Evolutionary conservation across 2,888 invertebrate species (phyloP).

Genomic region (Bugulina stolonifera): DNA sequence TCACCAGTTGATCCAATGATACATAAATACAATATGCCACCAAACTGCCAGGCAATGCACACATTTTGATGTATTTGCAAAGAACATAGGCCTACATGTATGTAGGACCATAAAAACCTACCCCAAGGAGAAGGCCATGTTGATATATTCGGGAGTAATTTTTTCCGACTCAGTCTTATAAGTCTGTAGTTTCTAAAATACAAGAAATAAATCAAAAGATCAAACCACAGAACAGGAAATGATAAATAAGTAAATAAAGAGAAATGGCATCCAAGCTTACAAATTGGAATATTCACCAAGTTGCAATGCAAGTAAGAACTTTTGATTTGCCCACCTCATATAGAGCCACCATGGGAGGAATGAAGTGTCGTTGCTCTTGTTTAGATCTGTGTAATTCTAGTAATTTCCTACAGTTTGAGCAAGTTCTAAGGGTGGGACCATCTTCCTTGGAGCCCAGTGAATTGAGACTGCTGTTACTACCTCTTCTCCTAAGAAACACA

Average conservation of each 20-base stretch:
- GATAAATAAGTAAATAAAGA: not conserved
- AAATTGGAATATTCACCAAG: not conserved
- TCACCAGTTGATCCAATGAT: no score
- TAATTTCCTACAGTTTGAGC: slow-evolving; percentile 57
- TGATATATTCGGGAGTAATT: slow-evolving; percentile 58
- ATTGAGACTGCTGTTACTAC: slow-evolving; percentile 58
- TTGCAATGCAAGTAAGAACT: no score
- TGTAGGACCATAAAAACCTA: slow-evolving; percentile 45
- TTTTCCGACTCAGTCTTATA: slow-evolving; percentile 68
- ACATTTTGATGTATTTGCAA: no score
- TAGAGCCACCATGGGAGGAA: slow-evolving; percentile 71
- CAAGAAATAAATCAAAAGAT: slow-evolving; percentile 18
- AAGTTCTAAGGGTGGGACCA: slow-evolving; percentile 57
- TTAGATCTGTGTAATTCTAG: slow-evolving; percentile 72
- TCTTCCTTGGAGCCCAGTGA: slow-evolving; percentile 61
- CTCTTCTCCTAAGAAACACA: slow-evolving; percentile 43
- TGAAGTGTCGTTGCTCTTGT: slow-evolving; percentile 73
- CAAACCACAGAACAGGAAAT: not conserved
- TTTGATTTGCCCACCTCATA: no score
- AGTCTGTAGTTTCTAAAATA: slow-evolving; percentile 61
- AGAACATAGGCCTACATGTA: no score
- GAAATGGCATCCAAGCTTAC: not conserved
- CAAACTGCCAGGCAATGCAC: no score
- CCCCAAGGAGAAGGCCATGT: slow-evolving; percentile 62
- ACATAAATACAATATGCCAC: no score